Base-by-base conservation (phyloP, 2,888 invertebrate genomes). In the Leptinotarsa rubiginosa region DNA sequence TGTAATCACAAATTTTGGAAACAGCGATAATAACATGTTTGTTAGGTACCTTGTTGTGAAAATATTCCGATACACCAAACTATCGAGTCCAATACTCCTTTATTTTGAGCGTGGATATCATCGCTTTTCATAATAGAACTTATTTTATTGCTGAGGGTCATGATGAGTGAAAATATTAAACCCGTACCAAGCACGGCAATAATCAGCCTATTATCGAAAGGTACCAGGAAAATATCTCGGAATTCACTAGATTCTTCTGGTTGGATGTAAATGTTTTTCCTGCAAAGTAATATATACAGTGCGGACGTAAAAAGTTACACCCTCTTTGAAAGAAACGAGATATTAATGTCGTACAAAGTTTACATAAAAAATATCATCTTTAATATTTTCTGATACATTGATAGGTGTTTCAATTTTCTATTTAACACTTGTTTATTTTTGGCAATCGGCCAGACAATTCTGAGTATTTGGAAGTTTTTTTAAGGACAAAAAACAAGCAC, bases 51-150 rank as follows among this genome's bases (percentile, higher is more conserved):
- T 90, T 92, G 92, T 87, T 92, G 92, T 80, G 91, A 91, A 79
- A 92, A 89, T 78, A 92, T 90, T 69, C 91, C 91, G 47, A 90
- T 89, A 16, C 91, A 90, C 92, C 92, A 92, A 62, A 92, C 86
- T 0, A 91, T 82, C 1, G 91, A 90, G 79, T 92, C 92, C 0
- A 90, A 89, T 31, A 89, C 88, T 76, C 84, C 89, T 83, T 86
- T 87, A 59, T 18, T 84, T 78, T 31, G 84, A 72, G 16, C 20
- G 25, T 69, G 47, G 1, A 25, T 22, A 13, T 66, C 65, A 49
- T 59, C 59, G 13, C 64, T 41, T 41, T 47, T 15, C 47, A 47
- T 65, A 69, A 25, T 67, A 3, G 50, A 82, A 80, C 78, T 83
- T 20, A 66, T 70, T 56, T 74, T 79, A 47, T 78, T 79, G 18